Conservation (phyloP, 1,140 invertebrate species). For the Drosophila navojoa region DNA sequence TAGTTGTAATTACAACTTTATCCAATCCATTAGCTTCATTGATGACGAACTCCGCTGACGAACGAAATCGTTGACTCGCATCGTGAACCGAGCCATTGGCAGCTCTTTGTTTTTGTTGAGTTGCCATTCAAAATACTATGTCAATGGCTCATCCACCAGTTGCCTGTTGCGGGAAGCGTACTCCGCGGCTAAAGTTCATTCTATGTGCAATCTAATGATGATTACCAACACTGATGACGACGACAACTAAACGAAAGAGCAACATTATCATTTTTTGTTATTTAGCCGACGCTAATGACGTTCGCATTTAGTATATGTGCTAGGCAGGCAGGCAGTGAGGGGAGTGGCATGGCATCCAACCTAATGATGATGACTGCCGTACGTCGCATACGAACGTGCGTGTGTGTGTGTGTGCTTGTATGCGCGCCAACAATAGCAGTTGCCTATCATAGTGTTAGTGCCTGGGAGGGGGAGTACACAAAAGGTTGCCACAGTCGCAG, state of each 20-base stretch:
- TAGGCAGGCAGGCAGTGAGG: slow-evolving; percentile 3
- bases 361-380: slow-evolving; percentile 80
- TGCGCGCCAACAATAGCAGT: slow-evolving; percentile 64
- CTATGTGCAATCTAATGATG: slow-evolving; percentile 78
- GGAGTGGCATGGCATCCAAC: slow-evolving; percentile 47
- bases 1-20: no score
- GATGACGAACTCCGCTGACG: neutral
- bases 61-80: neutral
- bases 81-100: neutral
- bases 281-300: slow-evolving; percentile 80
- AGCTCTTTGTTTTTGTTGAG: neutral
- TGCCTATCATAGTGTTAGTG: slow-evolving; percentile 39
- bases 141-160: slow-evolving; percentile 15
- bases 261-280: slow-evolving; percentile 83
- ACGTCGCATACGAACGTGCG: slow-evolving; percentile 30
- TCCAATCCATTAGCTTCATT: neutral
- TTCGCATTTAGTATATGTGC: slow-evolving; percentile 61
- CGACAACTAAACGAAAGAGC: slow-evolving; percentile 44
- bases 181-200: slow-evolving; percentile 25
- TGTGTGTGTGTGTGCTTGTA: slow-evolving; percentile 27
- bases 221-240: slow-evolving; percentile 68
- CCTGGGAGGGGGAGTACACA: slow-evolving; percentile 10
- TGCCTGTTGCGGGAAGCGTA: slow-evolving; percentile 14
- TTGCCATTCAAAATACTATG: slow-evolving; percentile 11
- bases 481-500: slow-evolving; percentile 33